These are phyloP conservation scores for Recurvirostra avosetta DNA, from an alignment of 2,113 vertebrate species.

Conservation along the genomic window DNA sequence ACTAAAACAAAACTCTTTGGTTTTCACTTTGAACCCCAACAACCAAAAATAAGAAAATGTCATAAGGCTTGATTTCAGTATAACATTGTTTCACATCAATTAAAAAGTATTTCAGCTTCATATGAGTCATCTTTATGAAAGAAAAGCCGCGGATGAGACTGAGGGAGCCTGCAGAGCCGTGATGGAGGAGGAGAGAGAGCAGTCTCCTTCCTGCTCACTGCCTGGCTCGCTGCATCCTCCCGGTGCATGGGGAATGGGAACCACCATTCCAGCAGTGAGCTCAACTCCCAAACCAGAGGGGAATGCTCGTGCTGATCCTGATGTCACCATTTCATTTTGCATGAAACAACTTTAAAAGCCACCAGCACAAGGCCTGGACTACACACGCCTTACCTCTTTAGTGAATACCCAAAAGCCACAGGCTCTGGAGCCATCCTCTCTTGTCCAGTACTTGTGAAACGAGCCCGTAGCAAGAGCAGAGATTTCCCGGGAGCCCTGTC, in stretches of 20 bases:
- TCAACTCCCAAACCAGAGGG: not conserved
- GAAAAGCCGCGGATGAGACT: not conserved
- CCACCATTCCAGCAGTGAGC: rapidly evolving
- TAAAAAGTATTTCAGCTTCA: not conserved
- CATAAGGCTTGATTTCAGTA: not conserved
- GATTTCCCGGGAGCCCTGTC: not conserved
- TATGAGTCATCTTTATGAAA: not conserved
- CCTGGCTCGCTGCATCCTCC: not conserved
- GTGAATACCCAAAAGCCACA: not conserved
- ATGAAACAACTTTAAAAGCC: not conserved
- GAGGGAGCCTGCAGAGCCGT: not conserved
- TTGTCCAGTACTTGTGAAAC: not conserved
- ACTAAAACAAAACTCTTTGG: not conserved
- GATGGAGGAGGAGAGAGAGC: not conserved
- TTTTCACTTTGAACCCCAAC: not conserved
- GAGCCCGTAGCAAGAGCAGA: not conserved
- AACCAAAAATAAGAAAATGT: not conserved
- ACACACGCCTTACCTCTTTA: rapidly evolving
- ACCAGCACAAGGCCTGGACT: not conserved
- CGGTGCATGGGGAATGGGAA: rapidly evolving
- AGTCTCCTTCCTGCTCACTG: rapidly evolving
- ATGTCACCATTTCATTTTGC: not conserved
- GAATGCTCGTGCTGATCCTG: not conserved
- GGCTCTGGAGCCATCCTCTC: not conserved
- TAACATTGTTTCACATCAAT: not conserved